phyloP scores from a whole-genome alignment of 37 sponge, comb jelly and placozoan species.

The Hormiphora californensis region DNA sequence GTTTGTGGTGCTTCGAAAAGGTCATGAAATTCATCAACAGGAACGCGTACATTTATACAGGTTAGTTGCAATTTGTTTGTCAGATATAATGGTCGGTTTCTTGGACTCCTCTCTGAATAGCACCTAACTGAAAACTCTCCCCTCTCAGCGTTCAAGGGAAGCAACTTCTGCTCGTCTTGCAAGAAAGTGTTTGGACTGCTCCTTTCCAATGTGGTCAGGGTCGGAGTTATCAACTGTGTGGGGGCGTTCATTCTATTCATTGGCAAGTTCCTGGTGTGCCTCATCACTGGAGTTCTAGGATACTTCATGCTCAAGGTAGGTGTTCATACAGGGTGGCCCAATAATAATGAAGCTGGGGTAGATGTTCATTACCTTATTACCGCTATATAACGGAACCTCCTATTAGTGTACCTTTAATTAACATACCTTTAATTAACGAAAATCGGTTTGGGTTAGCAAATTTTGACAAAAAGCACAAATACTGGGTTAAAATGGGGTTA shows the following conservation, averaged over 20 bases:
- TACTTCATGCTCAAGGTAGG: slow-evolving; percentile 41
- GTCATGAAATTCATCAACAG: slow-evolving; percentile 85
- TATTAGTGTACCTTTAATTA: no score
- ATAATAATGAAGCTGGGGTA: no score
- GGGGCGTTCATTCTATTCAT: slow-evolving; percentile 88
- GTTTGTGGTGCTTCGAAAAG: slow-evolving; percentile 95
- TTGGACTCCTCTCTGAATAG: no score
- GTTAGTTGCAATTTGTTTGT: slow-evolving; percentile 4
- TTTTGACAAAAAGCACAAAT: no score
- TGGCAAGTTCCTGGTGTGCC: slow-evolving; percentile 76
- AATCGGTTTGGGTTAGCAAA: no score
- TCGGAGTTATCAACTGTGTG: slow-evolving; percentile 81
- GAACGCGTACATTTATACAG: slow-evolving; percentile 90
- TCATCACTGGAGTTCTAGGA: slow-evolving; percentile 33
- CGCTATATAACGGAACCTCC: no score
- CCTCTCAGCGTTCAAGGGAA: slow-evolving; percentile 73
- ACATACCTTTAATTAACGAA: no score
- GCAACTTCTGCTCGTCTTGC: slow-evolving; percentile 62
- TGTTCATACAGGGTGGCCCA: no score
- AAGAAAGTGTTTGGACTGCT: slow-evolving; percentile 47
- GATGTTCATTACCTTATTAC: no score
- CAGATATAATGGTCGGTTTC: not conserved
- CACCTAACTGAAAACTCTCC: no score
- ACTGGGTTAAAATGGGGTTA: no score
- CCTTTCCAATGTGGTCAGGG: slow-evolving; percentile 57